These are phyloP conservation scores for Lytechinus variegatus DNA, from an alignment of 35 echinoderm and acorn worm genomes.

Conservation along the genomic window DNA sequence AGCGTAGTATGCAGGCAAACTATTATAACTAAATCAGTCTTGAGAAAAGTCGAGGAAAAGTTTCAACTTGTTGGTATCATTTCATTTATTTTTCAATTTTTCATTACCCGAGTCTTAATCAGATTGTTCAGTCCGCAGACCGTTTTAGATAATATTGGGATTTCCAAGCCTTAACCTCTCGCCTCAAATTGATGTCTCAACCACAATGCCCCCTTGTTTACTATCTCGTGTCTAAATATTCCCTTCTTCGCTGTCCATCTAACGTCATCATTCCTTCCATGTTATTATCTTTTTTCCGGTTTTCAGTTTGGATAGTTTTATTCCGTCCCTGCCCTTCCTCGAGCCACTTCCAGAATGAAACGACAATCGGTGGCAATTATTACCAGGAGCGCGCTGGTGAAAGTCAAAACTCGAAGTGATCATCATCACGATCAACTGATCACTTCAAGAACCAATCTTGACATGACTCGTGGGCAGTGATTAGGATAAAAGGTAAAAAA, in stretches of 20 bases:
- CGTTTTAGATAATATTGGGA: too few species aligned
- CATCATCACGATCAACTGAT: background rate
- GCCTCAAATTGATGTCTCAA: background rate
- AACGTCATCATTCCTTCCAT: background rate
- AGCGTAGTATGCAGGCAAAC: too few species aligned
- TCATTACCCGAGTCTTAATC: too few species aligned
- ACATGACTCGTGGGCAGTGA: background rate
- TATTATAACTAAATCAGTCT: too few species aligned
- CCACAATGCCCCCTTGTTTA: background rate
- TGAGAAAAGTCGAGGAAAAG: too few species aligned
- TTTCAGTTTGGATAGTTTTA: background rate
- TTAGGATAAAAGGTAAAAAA: background rate
- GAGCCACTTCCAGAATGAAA: background rate
- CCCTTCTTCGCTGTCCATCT: background rate
- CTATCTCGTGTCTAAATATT: background rate
- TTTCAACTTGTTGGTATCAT: too few species aligned
- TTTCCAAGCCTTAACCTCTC: too few species aligned
- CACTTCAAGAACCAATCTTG: background rate
- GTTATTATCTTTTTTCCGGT: background rate
- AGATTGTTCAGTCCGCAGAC: too few species aligned
- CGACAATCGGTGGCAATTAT: background rate
- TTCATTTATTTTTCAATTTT: too few species aligned
- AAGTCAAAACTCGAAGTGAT: background rate
- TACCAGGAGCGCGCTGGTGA: background rate
- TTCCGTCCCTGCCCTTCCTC: background rate